phyloP scores from a whole-genome alignment of 1,140 invertebrate genomes.

The Nautilus pompilius region DNA sequence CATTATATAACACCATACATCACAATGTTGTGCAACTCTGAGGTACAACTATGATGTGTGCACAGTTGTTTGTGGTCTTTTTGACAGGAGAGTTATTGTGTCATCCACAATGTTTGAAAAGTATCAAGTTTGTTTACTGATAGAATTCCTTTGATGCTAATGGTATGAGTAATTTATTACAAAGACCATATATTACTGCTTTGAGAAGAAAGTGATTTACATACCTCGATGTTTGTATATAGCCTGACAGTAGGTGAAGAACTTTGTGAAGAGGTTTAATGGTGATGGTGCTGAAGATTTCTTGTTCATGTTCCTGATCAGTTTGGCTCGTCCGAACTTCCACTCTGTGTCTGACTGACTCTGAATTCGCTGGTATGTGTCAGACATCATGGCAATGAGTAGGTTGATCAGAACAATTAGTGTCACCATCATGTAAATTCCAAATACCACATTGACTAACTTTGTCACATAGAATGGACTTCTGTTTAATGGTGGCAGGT shows the following conservation, averaged over 20 bases:
- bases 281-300: constrained; percentile 96
- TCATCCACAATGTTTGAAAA: no score
- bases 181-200: no score
- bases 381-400: constrained; percentile 99
- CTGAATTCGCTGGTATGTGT: constrained; percentile 97
- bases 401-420: constrained; percentile 97
- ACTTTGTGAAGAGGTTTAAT: constrained; percentile 91
- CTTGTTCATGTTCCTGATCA: constrained; percentile 98
- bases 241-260: constrained; percentile 64
- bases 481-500: constrained; percentile 60
- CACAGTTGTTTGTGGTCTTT: no score
- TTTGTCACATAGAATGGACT: constrained; percentile 59
- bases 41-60: no score
- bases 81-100: no score
- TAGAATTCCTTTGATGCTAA: no score
- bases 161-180: no score
- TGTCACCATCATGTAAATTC: constrained; percentile 95
- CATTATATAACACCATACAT: no score
- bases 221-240: constrained; percentile 73
- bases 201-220: no score
- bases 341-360: constrained; percentile 99
- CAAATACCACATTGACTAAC: constrained; percentile 73
- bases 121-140: no score
- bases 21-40: no score
- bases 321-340: constrained; percentile 98